Base-by-base conservation (phyloP, 1,140 invertebrate genomes). In the Zaprionus ornatus region DNA sequence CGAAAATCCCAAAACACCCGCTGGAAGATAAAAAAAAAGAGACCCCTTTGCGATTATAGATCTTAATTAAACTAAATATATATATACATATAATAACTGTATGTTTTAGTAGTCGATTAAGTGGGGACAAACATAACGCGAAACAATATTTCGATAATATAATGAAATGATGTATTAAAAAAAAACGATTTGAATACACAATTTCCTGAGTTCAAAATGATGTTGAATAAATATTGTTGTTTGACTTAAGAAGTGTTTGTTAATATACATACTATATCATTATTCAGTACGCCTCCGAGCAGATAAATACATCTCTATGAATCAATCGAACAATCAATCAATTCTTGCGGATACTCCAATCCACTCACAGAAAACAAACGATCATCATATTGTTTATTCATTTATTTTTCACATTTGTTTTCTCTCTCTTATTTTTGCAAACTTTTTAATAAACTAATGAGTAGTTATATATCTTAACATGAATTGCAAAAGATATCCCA, bases 401-500 rank as follows among this genome's bases (percentile, higher is more conserved):
- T 55, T 19, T 42, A 12, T 57, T 40, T 40, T 29, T 35, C 29
- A 9, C 6, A 50, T 65, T 67, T 7, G 52, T 67, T 23, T 71
- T 48, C 45, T 37, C 56, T 40, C 13, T 72, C n/a, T 23, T 27
- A 42, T 37, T 59, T 32, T 19, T n/a, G 19, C n/a, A 19, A 54
- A 29, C 29, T 70, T 69, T 70, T 68, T 56, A 19, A 68, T 74
- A 68, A 32, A 70, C 52, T 50, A 70, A 70, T 59, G 35, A 70
- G 68, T 74, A 69, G 65, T 74, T 63, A 15, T 69, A 62, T 62
- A 62, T 74, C 67, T 59, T 64, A 75, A 75, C 59, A 56, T 63
- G 66, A 64, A 65, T 64, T 62, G 60, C 66, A 70, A 75, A 73
- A 59, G 32, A 67, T 59, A 27, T 42, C 35, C 65, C 72, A 61